Conservation (phyloP, 1,140 invertebrate species). For the Drosophila setifemur region DNA sequence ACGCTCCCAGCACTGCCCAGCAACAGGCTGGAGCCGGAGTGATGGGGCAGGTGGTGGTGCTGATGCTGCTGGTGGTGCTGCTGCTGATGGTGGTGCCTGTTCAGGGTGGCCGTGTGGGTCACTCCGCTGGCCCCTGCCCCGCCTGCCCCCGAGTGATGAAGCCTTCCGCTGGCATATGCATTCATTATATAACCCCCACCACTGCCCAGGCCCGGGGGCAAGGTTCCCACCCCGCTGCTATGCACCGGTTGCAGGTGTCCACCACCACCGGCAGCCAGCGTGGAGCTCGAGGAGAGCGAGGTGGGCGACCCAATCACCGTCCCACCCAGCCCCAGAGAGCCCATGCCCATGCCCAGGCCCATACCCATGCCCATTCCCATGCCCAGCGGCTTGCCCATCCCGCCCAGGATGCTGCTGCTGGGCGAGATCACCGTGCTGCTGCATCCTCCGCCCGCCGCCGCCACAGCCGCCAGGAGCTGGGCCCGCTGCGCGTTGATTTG, state of each 20-base stretch:
- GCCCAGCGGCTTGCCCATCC: conserved; percentile 43
- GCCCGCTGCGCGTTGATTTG: conserved; percentile 73
- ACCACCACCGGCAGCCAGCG: conserved; percentile 31
- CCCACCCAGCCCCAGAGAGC: conserved; percentile 38
- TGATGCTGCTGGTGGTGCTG: conserved; percentile 41
- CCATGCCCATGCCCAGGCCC: conserved; percentile 28
- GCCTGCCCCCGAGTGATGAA: conserved; percentile 57
- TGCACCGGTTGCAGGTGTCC: conserved; percentile 60
- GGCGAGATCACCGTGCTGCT: conserved; percentile 74
- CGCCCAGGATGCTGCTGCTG: conserved; percentile 64
- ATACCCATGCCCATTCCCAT: conserved; percentile 45
- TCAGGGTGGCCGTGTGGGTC: conserved; percentile 57
- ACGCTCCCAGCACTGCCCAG: conserved; percentile 68
- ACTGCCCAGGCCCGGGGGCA: conserved; percentile 71
- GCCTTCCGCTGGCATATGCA: conserved; percentile 53
- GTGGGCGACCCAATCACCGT: conserved; percentile 65
- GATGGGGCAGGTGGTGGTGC: conserved; percentile 53
- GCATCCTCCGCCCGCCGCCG: conserved; percentile 61
- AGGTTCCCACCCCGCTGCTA: conserved; percentile 65
- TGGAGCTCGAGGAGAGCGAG: conserved; percentile 64
- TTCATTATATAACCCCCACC: conserved; percentile 74
- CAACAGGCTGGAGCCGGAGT: conserved; percentile 67
- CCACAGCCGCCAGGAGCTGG: conserved; percentile 67
- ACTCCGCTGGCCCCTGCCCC: conserved; percentile 14
- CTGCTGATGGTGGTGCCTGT: conserved; percentile 62